A percentile compares a stretch with the other conserved stretches of the same genome.
Conservation (phyloP, 2,797 vertebrate genomes). For the Sebastes flavidus region DNA sequence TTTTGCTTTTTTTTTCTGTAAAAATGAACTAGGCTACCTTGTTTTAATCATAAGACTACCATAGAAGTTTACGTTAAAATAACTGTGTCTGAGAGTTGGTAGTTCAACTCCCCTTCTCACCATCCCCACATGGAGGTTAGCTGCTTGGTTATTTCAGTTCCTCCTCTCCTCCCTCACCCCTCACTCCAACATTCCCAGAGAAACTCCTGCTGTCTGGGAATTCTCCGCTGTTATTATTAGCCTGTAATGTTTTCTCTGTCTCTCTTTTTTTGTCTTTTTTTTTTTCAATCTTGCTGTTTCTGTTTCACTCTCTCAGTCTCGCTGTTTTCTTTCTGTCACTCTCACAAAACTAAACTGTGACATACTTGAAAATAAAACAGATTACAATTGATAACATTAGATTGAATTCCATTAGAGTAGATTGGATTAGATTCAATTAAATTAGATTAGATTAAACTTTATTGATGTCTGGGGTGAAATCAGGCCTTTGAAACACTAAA, state of each 20-base stretch:
- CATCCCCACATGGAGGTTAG: not conserved
- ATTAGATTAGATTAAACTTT: not conserved
- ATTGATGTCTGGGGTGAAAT: not conserved
- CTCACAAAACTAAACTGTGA: not conserved
- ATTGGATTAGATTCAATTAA: not conserved
- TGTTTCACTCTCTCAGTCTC: not conserved
- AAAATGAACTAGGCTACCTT: not conserved
- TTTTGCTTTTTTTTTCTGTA: not conserved
- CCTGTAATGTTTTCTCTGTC: constrained; percentile 5
- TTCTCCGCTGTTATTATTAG: constrained; percentile 2
- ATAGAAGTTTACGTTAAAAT: not conserved
- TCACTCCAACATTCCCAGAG: constrained; percentile 4
- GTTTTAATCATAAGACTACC: not conserved
- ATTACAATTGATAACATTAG: not conserved
- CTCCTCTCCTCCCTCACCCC: not conserved
- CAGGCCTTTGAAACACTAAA: not conserved
- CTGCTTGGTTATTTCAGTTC: not conserved
- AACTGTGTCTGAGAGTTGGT: not conserved
- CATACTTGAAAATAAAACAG: not conserved
- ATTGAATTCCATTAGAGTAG: not conserved
- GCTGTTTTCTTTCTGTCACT: not conserved
- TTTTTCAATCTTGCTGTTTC: not conserved
- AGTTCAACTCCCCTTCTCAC: not conserved
- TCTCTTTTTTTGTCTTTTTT: not conserved
- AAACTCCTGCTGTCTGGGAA: constrained; percentile 28